A percentile compares a stretch with the other conserved stretches of the same genome.
Conservation (phyloP, 2,113 vertebrate species). For the Garra rufa region DNA sequence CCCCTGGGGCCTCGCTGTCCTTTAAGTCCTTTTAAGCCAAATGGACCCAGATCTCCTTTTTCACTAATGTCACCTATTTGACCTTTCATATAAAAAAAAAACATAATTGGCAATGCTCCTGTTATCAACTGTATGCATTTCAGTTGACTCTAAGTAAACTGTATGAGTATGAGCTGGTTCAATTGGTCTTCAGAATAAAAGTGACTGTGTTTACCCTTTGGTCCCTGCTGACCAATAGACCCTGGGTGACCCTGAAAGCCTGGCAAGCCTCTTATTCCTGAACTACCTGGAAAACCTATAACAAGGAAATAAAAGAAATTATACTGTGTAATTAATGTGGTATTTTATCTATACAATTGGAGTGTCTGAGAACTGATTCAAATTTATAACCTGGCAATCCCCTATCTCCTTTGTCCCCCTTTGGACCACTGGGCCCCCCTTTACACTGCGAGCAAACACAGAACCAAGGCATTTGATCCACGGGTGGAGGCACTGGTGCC, state of each 20-base stretch:
- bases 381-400: slow-evolving; percentile 68
- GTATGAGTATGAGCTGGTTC: not conserved
- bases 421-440: slow-evolving; percentile 60
- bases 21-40: slow-evolving; percentile 66
- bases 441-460: slow-evolving; percentile 73
- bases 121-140: not conserved
- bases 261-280: slow-evolving; percentile 66
- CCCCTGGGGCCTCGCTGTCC: slow-evolving; percentile 72
- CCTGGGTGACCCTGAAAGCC: slow-evolving; percentile 68
- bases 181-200: not conserved
- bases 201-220: slow-evolving; percentile 68
- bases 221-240: slow-evolving; percentile 66
- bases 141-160: not conserved
- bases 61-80: slow-evolving; percentile 71
- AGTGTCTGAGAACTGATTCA: not conserved
- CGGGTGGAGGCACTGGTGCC: slow-evolving; percentile 10
- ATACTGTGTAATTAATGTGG: not conserved
- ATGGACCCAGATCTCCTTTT: slow-evolving; percentile 58
- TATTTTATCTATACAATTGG: not conserved
- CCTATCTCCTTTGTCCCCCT: slow-evolving; percentile 71
- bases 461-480: slow-evolving; percentile 66
- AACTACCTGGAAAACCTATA: slow-evolving; percentile 70
- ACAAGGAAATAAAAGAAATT: not conserved
- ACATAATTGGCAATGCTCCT: not conserved
- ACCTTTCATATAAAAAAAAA: slow-evolving; percentile 58